Percentiles rank a stretch among this genome's conserved stretches.
Evolutionary conservation across 2,888 invertebrate species (phyloP).

Genomic region (Scelioninae gen. 2): DNA sequence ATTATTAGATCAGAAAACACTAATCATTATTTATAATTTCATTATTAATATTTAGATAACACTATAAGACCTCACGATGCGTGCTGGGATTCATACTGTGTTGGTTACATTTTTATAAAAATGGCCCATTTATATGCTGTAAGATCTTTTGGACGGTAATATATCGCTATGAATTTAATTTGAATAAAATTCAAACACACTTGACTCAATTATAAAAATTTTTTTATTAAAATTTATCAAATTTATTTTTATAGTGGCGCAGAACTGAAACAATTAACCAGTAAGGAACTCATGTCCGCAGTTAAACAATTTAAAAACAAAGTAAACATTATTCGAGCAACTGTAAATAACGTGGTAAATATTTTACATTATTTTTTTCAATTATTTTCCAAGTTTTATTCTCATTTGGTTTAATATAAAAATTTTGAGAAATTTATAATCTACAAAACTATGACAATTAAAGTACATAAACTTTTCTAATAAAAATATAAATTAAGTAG

Average conservation of each 20-base stretch:
- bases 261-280: constrained; percentile 69
- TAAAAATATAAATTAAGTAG: too few species aligned
- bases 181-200: too few species aligned
- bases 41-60: constrained; percentile 11
- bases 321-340: constrained; percentile 80
- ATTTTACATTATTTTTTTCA: constrained; percentile 16
- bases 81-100: constrained; percentile 89
- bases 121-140: constrained; percentile 80
- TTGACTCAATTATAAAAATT: too few species aligned
- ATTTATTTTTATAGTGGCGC: constrained; percentile 56
- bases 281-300: constrained; percentile 77
- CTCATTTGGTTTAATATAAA: too few species aligned
- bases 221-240: constrained; percentile 4
- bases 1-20: neutral
- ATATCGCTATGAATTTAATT: too few species aligned
- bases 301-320: constrained; percentile 77
- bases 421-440: too few species aligned
- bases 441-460: too few species aligned
- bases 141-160: constrained; percentile 75
- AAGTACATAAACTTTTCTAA: too few species aligned
- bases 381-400: too few species aligned
- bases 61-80: constrained; percentile 80
- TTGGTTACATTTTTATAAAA: constrained; percentile 84
- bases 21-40: too few species aligned
- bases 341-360: constrained; percentile 79